Conservation (phyloP, 1,140 invertebrate genomes). For the Popillia japonica region DNA sequence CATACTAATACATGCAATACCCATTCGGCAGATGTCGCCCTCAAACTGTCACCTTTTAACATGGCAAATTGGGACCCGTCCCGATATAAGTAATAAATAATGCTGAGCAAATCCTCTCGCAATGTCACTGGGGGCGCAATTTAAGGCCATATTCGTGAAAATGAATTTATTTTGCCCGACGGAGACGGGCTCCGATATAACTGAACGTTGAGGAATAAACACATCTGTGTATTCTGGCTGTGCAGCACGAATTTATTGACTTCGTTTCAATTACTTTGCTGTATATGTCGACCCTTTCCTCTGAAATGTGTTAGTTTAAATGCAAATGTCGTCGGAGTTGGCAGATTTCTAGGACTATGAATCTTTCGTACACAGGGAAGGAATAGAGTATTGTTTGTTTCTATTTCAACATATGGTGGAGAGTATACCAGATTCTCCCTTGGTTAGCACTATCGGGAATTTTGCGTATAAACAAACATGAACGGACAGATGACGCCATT, state of each 20-base stretch:
- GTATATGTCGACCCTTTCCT: not conserved
- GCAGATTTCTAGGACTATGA: not conserved
- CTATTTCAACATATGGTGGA: not conserved
- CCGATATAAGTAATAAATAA: conserved; percentile 25
- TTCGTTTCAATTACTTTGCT: conserved; percentile 27
- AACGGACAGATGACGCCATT: too few species aligned
- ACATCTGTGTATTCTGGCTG: conserved; percentile 20
- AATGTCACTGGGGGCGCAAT: not conserved
- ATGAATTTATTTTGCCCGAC: conserved; percentile 31
- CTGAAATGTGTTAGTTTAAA: not conserved
- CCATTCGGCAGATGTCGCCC: conserved; percentile 22
- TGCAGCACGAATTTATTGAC: not conserved
- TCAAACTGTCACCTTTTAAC: conserved; percentile 20
- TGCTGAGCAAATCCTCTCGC: conserved; percentile 5
- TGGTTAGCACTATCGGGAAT: too few species aligned
- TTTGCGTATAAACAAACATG: too few species aligned
- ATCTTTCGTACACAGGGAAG: not conserved
- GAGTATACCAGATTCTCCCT: too few species aligned
- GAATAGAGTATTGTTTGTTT: not conserved
- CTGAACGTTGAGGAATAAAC: conserved; percentile 18
- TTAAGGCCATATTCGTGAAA: conserved; percentile 31
- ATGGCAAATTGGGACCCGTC: conserved; percentile 3
- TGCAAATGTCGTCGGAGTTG: conserved; percentile 1
- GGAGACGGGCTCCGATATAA: not conserved
- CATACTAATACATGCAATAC: conserved; percentile 20